phyloP scores from a whole-genome alignment of 2,888 invertebrate species.

The Cecidostiba fungosa region DNA sequence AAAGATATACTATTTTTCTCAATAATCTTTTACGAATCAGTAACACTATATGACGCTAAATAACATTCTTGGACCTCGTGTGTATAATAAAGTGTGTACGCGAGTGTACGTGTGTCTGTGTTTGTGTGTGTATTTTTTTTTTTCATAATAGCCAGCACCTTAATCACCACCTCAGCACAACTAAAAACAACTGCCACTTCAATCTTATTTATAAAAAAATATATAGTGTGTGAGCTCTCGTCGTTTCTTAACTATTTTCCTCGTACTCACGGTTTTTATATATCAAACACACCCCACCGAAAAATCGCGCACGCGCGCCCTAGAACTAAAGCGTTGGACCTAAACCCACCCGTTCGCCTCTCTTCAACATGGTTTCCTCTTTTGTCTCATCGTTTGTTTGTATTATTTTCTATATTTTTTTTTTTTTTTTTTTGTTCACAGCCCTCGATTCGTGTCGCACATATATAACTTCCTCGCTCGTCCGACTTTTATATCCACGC shows the following conservation, averaged over 20 bases:
- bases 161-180: conserved; percentile 69
- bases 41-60: conserved; percentile 77
- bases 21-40: conserved; percentile 77
- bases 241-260: conserved; percentile 55
- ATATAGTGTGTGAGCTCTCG: conserved; percentile 76
- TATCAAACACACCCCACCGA: conserved; percentile 62
- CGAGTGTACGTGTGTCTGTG: conserved; percentile 34
- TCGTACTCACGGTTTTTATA: conserved; percentile 61
- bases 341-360: conserved; percentile 58
- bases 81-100: conserved; percentile 65
- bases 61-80: conserved; percentile 79
- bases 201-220: conserved; percentile 76
- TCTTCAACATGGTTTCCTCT: background rate
- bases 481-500: conserved; percentile 6
- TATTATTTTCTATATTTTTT: conserved; percentile 64
- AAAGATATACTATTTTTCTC: conserved; percentile 75
- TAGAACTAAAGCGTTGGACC: conserved; percentile 52
- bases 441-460: conserved; percentile 76
- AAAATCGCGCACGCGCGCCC: conserved; percentile 27
- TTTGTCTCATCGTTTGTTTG: conserved; percentile 29
- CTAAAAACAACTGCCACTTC: conserved; percentile 70
- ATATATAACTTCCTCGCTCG: conserved; percentile 47
- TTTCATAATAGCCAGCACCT: conserved; percentile 77
- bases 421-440: conserved; percentile 74
- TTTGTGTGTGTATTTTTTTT: conserved; percentile 24